Base-by-base conservation (phyloP, 1,140 invertebrate species). In the Stenopsyche tienmushanensis region DNA sequence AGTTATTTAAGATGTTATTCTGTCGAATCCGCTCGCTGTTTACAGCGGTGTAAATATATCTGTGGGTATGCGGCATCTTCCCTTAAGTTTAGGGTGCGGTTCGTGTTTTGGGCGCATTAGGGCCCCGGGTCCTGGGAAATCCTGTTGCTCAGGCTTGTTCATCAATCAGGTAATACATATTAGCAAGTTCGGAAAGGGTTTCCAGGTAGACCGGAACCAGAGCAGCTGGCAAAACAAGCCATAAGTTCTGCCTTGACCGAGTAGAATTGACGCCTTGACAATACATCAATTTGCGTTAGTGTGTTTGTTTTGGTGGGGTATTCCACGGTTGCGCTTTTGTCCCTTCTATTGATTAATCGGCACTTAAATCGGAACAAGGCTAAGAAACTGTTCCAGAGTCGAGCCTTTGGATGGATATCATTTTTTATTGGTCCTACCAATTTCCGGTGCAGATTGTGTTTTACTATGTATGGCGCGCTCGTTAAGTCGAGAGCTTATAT, bases 111-210 rank as follows among this genome's bases (percentile, higher is more conserved):
- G 29, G 13, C 5, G 29, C 29, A 34, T 34, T 34, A 34, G 29
- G 5, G 29, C 5, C 13, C 13, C 13, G 5, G 29, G 29, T 47
- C 18, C 10, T 15, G 10, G 44, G 44, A 20, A 47, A 15, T 20
- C 44, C 44, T 47, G 44, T 47, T 47, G 44, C 44, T 47, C 18
- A 7, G 44, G 44, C 18, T 15, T 18, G 44, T 47, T 47, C 44
- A 47, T 47, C 44, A 47, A 47, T 47, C 44, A 47, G 44, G 44
- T 47, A 47, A 47, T 47, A 15, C 8, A 18, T 20, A 47, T 47
- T 47, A 47, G 44, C 44, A 18, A 18, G 44, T 47, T 47, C 18
- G 44, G 44, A 20, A 15, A 47, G 44, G 44, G 44, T 47, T 15
- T 15, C 5, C 44, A 47, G 44, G 44, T 47, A 15, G 10, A 47